Percentiles rank a stretch among this genome's conserved stretches.
Evolutionary conservation across 2,888 invertebrate genomes (phyloP).

Genomic region (Ophion ellenae): DNA sequence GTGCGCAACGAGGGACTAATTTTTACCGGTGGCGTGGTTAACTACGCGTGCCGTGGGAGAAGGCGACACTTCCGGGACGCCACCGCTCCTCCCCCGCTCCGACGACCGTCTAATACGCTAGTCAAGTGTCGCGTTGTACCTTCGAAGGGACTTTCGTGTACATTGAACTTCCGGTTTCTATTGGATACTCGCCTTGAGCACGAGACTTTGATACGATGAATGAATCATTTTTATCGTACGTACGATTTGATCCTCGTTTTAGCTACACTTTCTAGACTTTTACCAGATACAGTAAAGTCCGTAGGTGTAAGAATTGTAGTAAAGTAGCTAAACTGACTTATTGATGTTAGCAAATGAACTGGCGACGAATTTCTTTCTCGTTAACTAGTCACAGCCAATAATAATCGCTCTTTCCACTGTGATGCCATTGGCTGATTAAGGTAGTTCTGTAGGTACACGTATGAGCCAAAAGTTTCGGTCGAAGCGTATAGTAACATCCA

Average conservation of each 20-base stretch:
- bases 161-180: not conserved
- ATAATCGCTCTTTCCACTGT: not conserved
- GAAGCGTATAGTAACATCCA: too few relatives aligned
- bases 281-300: too few relatives aligned
- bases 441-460: too few relatives aligned
- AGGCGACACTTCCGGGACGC: slow-evolving; percentile 43
- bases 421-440: too few relatives aligned
- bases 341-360: not conserved
- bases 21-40: slow-evolving; percentile 48
- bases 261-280: too few relatives aligned
- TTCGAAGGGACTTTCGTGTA: not conserved
- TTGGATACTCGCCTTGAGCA: not conserved
- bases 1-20: slow-evolving; percentile 48
- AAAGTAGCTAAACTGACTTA: too few relatives aligned
- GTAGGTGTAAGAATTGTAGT: too few relatives aligned
- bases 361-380: not conserved
- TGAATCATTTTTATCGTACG: too few relatives aligned
- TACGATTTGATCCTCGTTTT: too few relatives aligned
- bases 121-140: not conserved
- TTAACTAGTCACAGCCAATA: not conserved
- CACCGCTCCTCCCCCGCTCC: slow-evolving; percentile 20
- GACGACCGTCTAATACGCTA: slow-evolving; percentile 5
- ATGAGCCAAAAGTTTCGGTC: too few relatives aligned
- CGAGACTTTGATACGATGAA: not conserved
- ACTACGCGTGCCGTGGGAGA: slow-evolving; percentile 29